These are phyloP conservation scores for Leptobrachium leishanense DNA, from an alignment of 2,113 vertebrate genomes.

Conservation along the genomic window DNA sequence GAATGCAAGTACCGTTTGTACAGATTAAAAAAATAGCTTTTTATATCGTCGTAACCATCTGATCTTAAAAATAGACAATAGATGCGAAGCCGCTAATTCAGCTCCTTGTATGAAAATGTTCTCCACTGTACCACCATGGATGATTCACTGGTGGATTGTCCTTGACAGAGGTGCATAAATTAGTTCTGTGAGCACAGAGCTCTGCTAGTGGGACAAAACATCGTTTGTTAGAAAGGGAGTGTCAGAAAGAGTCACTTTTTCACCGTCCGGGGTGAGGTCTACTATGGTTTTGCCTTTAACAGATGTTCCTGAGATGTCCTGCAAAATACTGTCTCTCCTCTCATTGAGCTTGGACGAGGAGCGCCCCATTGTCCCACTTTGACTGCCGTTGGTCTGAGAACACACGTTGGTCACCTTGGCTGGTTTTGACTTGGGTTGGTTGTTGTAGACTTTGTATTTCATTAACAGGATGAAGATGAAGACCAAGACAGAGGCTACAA, in stretches of 20 bases:
- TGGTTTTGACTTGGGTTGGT: conserved; percentile 74
- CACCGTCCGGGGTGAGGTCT: conserved; percentile 47
- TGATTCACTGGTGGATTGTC: conserved; percentile 1
- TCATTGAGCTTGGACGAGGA: conserved; percentile 63
- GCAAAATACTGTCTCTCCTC: conserved; percentile 49
- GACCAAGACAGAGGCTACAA: conserved; percentile 89
- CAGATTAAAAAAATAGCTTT: conserved; percentile 62
- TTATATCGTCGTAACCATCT: conserved; percentile 56
- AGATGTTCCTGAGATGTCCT: conserved; percentile 52
- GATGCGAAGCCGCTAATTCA: conserved; percentile 57
- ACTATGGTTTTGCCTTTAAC: conserved; percentile 49
- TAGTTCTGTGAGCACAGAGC: background rate
- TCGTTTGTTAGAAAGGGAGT: conserved; percentile 38
- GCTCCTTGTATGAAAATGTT: conserved; percentile 46
- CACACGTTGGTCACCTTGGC: conserved; percentile 65
- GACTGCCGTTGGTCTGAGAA: conserved; percentile 74
- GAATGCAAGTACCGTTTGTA: conserved; percentile 55
- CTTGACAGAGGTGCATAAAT: conserved; percentile 35
- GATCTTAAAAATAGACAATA: conserved; percentile 66
- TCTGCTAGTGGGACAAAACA: conserved; percentile 15
- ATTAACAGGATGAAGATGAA: conserved; percentile 95
- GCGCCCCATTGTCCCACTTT: conserved; percentile 65
- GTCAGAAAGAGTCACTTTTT: conserved; percentile 39
- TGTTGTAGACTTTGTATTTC: conserved; percentile 87
- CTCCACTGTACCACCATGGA: conserved; percentile 27